Percentiles rank a stretch among this genome's conserved stretches.
Conservation (phyloP, 2,113 vertebrate species). For the Orcinus orca region DNA sequence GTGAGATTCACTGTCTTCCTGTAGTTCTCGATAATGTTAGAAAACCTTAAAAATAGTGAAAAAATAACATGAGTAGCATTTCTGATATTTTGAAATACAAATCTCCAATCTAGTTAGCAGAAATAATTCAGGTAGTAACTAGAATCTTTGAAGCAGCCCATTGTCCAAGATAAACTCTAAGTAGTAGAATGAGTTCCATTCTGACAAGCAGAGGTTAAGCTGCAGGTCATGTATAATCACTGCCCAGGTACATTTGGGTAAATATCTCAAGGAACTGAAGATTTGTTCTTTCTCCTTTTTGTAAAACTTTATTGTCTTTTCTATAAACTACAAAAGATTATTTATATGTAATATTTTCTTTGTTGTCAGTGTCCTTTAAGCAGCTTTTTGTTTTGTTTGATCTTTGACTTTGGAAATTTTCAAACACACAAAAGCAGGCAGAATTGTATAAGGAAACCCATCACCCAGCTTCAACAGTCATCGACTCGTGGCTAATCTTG, state of each 20-base stretch:
- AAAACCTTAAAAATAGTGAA: conserved; percentile 41
- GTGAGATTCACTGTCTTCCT: conserved; percentile 36
- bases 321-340: background rate
- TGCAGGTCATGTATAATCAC: background rate
- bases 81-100: conserved; percentile 25
- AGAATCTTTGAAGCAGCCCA: background rate
- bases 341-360: background rate
- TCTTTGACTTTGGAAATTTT: conserved; percentile 32
- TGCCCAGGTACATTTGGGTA: background rate
- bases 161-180: background rate
- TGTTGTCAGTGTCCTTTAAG: background rate
- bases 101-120: conserved; percentile 16
- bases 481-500: background rate
- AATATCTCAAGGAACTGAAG: background rate
- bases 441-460: background rate
- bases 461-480: background rate
- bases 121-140: background rate
- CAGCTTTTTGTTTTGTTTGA: background rate
- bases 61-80: conserved; percentile 43
- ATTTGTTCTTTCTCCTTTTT: background rate
- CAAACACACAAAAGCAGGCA: background rate
- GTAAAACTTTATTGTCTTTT: conserved; percentile 25
- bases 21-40: conserved; percentile 55
- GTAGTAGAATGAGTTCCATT: background rate
- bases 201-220: background rate